These are phyloP conservation scores for Seira sanloemensis DNA, from an alignment of 2,888 invertebrate species.

Conservation along the genomic window DNA sequence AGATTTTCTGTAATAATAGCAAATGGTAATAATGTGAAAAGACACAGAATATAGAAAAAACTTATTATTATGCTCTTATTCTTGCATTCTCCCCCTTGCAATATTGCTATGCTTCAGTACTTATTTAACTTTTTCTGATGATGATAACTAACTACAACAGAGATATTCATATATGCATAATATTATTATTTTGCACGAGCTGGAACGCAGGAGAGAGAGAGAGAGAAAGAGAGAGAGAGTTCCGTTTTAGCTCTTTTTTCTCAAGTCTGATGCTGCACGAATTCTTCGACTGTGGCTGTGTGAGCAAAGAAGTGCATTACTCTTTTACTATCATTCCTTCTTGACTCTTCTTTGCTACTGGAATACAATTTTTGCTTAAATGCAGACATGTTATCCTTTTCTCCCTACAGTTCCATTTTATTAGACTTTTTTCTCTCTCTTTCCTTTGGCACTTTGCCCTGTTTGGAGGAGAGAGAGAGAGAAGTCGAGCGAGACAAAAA, in stretches of 20 bases:
- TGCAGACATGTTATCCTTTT: constrained; percentile 52
- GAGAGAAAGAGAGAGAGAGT: too few species aligned
- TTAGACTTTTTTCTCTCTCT: constrained; percentile 57
- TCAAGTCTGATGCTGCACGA: too few species aligned
- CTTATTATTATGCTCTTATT: not conserved
- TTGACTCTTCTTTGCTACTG: not conserved
- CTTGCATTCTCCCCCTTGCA: not conserved
- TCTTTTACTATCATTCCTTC: constrained; percentile 32
- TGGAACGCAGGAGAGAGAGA: too few species aligned
- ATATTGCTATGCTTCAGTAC: not conserved
- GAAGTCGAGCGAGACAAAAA: constrained; percentile 40
- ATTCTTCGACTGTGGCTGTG: too few species aligned
- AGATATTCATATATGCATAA: too few species aligned
- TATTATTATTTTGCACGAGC: too few species aligned
- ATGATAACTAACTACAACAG: too few species aligned
- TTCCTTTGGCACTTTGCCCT: constrained; percentile 63
- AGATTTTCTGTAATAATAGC: too few species aligned
- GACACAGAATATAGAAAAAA: not conserved
- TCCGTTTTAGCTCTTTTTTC: too few species aligned
- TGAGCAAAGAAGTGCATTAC: constrained; percentile 12
- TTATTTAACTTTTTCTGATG: too few species aligned
- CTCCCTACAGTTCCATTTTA: constrained; percentile 47
- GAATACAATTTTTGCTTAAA: not conserved
- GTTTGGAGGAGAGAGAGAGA: constrained; percentile 3
- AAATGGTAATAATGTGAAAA: not conserved